phyloP scores from a whole-genome alignment of 1,140 invertebrate species.

The Brevipalpus yothersi region DNA sequence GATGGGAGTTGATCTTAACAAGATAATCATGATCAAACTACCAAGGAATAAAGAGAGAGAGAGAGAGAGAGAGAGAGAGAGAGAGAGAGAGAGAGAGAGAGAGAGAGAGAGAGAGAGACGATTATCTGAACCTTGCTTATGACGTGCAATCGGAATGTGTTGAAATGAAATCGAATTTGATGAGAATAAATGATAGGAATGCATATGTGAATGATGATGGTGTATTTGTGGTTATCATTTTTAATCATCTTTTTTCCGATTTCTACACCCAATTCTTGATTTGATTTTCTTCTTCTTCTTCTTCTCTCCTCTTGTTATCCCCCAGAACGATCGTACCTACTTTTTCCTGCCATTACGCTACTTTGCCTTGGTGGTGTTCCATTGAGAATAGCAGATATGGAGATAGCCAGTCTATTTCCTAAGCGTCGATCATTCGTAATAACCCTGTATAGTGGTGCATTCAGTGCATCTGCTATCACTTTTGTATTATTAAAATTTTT shows the following conservation, averaged over 20 bases:
- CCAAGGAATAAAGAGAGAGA: too few relatives aligned
- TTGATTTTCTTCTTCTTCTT: neutral
- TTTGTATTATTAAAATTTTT: conserved; percentile 13
- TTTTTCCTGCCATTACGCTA: conserved; percentile 12
- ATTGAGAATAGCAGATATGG: conserved; percentile 14
- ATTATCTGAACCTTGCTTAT: too few relatives aligned
- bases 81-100: too few relatives aligned
- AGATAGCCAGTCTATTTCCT: conserved; percentile 14
- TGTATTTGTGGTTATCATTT: neutral
- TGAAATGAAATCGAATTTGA: too few relatives aligned
- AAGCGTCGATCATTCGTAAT: conserved; percentile 12
- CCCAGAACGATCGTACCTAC: conserved; percentile 5
- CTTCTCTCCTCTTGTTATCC: neutral
- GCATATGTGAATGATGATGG: too few relatives aligned
- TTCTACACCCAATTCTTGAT: neutral
- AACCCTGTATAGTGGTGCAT: conserved; percentile 13
- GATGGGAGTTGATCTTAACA: too few relatives aligned
- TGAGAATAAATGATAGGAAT: too few relatives aligned
- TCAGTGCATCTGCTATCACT: conserved; percentile 12
- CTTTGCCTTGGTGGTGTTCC: conserved; percentile 14
- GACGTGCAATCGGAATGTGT: too few relatives aligned
- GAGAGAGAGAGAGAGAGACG: too few relatives aligned
- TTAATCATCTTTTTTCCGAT: neutral
- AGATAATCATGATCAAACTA: too few relatives aligned
- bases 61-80: too few relatives aligned